phyloP scores from a whole-genome alignment of 2,888 invertebrate genomes.

The Sabatieria punctata region DNA sequence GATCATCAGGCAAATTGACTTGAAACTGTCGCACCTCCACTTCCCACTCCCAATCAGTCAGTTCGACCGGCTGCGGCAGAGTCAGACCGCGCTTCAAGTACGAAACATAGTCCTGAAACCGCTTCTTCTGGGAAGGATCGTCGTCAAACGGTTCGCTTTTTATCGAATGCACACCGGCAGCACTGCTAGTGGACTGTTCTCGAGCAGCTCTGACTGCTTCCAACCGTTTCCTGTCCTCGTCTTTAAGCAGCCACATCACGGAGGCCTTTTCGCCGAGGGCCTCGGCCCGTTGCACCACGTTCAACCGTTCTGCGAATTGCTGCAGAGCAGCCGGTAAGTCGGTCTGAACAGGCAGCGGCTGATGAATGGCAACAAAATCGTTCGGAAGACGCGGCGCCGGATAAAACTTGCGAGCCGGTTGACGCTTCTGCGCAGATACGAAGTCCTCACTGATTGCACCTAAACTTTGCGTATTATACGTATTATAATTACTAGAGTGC shows the following conservation, averaged over 20 bases:
- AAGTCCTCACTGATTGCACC: slow-evolving; percentile 10
- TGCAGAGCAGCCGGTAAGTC: slow-evolving; percentile 6
- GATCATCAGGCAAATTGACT: slow-evolving; percentile 17
- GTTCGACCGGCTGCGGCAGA: slow-evolving; percentile 30
- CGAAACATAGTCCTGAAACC: slow-evolving; percentile 52
- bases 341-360: slow-evolving; percentile 14
- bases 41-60: slow-evolving; percentile 64
- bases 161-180: slow-evolving; percentile 4
- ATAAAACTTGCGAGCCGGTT: slow-evolving; percentile 17
- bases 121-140: slow-evolving; percentile 54
- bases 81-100: slow-evolving; percentile 35
- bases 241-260: slow-evolving; percentile 16
- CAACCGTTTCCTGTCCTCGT: slow-evolving; percentile 12
- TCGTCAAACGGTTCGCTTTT: slow-evolving; percentile 40
- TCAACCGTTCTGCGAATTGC: slow-evolving; percentile 9
- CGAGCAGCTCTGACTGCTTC: slow-evolving; percentile 18
- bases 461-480: no score
- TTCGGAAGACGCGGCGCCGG: slow-evolving; percentile 12
- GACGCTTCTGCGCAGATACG: slow-evolving; percentile 14
- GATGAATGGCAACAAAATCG: slow-evolving; percentile 18
- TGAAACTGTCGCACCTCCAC: slow-evolving; percentile 62
- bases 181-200: slow-evolving; percentile 24
- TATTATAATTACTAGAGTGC: no score
- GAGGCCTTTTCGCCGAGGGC: slow-evolving; percentile 24
- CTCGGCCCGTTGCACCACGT: slow-evolving; percentile 14